phyloP scores from a whole-genome alignment of 2,113 vertebrate genomes.

The Pelmatolapia mariae region DNA sequence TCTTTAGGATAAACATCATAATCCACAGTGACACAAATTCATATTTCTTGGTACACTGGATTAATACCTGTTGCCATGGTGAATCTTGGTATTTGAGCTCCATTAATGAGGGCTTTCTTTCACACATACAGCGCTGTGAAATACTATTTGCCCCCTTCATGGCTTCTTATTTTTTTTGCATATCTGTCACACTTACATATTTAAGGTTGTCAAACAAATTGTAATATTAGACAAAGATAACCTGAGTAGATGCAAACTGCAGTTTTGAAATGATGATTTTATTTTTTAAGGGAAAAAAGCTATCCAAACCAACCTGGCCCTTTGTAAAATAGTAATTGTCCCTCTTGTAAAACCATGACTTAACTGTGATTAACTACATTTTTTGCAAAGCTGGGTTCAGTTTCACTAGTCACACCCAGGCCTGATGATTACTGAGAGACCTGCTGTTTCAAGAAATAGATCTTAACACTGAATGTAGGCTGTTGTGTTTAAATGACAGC shows the following conservation, averaged over 20 bases:
- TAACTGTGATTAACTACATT: not conserved
- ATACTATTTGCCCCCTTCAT: not conserved
- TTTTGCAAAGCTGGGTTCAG: not conserved
- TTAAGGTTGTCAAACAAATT: not conserved
- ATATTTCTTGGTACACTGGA: not conserved
- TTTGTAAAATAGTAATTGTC: not conserved
- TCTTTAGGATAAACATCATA: not conserved
- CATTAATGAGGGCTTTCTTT: not conserved
- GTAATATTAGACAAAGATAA: not conserved
- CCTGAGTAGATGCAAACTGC: not conserved
- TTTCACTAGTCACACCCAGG: not conserved
- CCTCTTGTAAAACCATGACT: not conserved
- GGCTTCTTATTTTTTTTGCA: not conserved
- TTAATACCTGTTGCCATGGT: not conserved
- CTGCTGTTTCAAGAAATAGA: not conserved
- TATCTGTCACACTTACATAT: not conserved
- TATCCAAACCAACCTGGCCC: not conserved
- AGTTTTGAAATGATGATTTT: not conserved
- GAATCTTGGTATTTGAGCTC: not conserved
- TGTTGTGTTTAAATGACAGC: not conserved
- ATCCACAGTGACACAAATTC: not conserved
- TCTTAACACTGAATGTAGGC: not conserved
- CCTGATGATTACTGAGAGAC: not conserved
- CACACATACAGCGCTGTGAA: not conserved
- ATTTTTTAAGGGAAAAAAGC: not conserved